Evolutionary conservation across 2,888 invertebrate genomes (phyloP), one percentile per base, ranked within the genome.

Genomic region (Creontiades dilutus): DNA sequence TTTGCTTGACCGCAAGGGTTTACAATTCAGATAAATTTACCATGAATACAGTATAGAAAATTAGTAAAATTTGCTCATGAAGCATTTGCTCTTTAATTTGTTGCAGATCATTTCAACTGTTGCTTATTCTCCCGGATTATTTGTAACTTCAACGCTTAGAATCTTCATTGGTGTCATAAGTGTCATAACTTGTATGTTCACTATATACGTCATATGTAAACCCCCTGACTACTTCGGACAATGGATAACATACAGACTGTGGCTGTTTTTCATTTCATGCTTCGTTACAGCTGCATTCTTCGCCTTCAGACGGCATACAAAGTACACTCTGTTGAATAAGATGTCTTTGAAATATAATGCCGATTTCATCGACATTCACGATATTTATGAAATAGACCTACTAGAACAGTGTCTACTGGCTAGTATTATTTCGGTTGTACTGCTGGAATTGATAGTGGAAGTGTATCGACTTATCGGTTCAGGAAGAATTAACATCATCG

Each of bases 221-320:
- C 57, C 57, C 16, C 12, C 1, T 1, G 57, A 57, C n/a, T 57
- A 57, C n/a, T 57, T 57, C 57, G 57, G 16, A n/a, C 12, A 57
- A n/a, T 57, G 57, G 57, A 16, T n/a, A 57, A 57, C 57, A 16
- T 16, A 5, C 57, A 57, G 57, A 57, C 5, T 57, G 57, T 57
- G 57, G 16, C 1, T 57, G 19, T 57, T 57, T 57, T 57, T 57
- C 57, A 57, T 57, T 57, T 57, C n/a, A 57, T 57, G 57, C 57
- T 57, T 57, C 57, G 19, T 16, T n/a, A 16, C 14, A 7, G 57
- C 57, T 1, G 57, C 13, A n/a, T 57, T 57, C n/a, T 16, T n/a
- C 1, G 57, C 57, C 16, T 57, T 57, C n/a, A n/a, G 16, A 57
- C 57, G 14, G 0, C n/a, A 57, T n/a, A 57, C 0, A n/a, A 57